phyloP scores from a whole-genome alignment of 2,888 invertebrate genomes.

The Drosophila diplacantha region DNA sequence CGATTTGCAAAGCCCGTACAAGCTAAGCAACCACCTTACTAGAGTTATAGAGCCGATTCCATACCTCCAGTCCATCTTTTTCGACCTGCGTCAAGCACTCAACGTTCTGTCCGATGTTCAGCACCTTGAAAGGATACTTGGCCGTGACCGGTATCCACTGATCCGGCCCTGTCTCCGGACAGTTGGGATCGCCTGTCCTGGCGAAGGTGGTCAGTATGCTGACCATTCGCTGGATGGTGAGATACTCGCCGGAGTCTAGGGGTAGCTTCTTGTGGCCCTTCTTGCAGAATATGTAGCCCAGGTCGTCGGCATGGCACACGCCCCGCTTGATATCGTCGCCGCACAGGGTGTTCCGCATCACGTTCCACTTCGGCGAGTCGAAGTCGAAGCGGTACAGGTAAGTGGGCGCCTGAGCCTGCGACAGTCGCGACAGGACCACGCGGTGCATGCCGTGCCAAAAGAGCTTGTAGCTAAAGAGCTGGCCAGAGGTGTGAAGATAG shows the following conservation, averaged over 20 bases:
- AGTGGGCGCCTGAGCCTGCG: slow-evolving; percentile 63
- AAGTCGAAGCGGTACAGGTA: slow-evolving; percentile 76
- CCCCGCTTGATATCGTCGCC: slow-evolving; percentile 69
- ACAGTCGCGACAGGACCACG: slow-evolving; percentile 62
- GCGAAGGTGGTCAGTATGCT: slow-evolving; percentile 72
- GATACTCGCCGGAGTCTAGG: slow-evolving; percentile 57
- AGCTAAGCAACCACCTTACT: neutral
- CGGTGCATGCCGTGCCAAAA: slow-evolving; percentile 77
- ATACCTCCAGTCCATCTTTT: slow-evolving; percentile 63
- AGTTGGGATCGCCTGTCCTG: slow-evolving; percentile 72
- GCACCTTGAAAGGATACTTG: slow-evolving; percentile 52
- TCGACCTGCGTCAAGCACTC: slow-evolving; percentile 63
- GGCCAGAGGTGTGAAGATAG: neutral
- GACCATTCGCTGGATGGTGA: slow-evolving; percentile 72
- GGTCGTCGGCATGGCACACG: slow-evolving; percentile 76
- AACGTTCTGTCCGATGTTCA: slow-evolving; percentile 70
- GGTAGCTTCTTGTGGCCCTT: slow-evolving; percentile 47
- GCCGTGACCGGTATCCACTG: slow-evolving; percentile 65
- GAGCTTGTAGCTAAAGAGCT: slow-evolving; percentile 73
- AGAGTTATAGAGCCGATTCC: slow-evolving; percentile 67
- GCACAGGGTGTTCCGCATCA: slow-evolving; percentile 65
- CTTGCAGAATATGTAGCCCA: slow-evolving; percentile 73
- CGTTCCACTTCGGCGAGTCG: slow-evolving; percentile 74
- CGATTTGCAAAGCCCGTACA: neutral
- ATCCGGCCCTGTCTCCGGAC: slow-evolving; percentile 44